phyloP scores from a whole-genome alignment of 2,888 invertebrate genomes.

The Tinea semifulvella region DNA sequence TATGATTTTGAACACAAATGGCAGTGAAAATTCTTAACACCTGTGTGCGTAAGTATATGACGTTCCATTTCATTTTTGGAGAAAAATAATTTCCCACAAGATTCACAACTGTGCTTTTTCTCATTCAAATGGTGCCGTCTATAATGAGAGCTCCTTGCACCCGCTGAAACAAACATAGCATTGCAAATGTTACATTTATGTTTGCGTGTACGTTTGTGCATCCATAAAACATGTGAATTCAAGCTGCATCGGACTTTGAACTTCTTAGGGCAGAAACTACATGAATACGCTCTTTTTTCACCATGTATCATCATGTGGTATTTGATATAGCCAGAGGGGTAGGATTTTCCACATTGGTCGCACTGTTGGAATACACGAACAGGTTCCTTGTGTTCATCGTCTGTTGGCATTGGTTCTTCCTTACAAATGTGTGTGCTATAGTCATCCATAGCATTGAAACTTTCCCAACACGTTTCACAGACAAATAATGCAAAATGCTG shows the following conservation, averaged over 20 bases:
- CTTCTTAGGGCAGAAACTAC: constrained; percentile 56
- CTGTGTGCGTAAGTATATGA: constrained; percentile 55
- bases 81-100: constrained; percentile 53
- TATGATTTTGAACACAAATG: constrained; percentile 58
- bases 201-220: constrained; percentile 53
- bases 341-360: constrained; percentile 61
- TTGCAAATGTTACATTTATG: constrained; percentile 58
- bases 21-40: constrained; percentile 58
- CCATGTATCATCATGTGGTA: constrained; percentile 59
- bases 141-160: constrained; percentile 52
- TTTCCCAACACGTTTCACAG: constrained; percentile 57
- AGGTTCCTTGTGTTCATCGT: constrained; percentile 10
- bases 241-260: constrained; percentile 57
- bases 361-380: constrained; percentile 39
- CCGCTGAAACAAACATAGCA: constrained; percentile 55
- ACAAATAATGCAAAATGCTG: constrained; percentile 49
- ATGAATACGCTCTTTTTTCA: constrained; percentile 44
- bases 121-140: constrained; percentile 57
- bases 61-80: constrained; percentile 54
- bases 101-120: constrained; percentile 55
- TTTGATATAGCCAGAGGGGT: constrained; percentile 53
- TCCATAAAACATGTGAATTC: constrained; percentile 55
- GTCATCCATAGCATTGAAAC: constrained; percentile 38
- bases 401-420: constrained; percentile 28
- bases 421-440: constrained; percentile 40